A percentile compares a stretch with the other conserved stretches of the same genome.
These are phyloP conservation scores for Clivina fossor DNA, from an alignment of 2,888 invertebrate genomes.

Conservation along the genomic window DNA sequence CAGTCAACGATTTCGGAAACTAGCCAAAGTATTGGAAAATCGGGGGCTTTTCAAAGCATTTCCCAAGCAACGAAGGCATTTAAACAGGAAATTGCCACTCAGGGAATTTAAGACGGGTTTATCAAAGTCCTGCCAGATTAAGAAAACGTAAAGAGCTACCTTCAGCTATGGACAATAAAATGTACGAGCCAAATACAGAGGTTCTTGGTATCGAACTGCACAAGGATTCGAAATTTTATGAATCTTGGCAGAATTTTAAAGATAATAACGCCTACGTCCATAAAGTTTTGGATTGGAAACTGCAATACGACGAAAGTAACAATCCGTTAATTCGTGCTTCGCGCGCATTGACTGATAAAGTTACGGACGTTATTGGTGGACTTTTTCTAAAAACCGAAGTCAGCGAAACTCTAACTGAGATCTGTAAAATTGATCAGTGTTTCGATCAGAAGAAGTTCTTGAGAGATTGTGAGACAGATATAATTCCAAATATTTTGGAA, in stretches of 20 bases:
- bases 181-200: slow-evolving; percentile 75
- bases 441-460: slow-evolving; percentile 92
- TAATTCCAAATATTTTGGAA: slow-evolving; percentile 97
- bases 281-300: slow-evolving; percentile 96
- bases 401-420: slow-evolving; percentile 95
- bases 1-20: slow-evolving; percentile 85
- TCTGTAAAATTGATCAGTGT: slow-evolving; percentile 92
- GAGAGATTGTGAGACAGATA: slow-evolving; percentile 90
- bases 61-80: slow-evolving; percentile 85
- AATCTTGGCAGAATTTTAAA: slow-evolving; percentile 98
- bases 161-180: slow-evolving; percentile 59
- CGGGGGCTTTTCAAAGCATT: slow-evolving; percentile 85
- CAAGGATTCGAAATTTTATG: slow-evolving; percentile 94
- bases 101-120: slow-evolving; percentile 71
- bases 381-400: slow-evolving; percentile 92
- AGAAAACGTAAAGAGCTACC: slow-evolving; percentile 75
- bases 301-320: slow-evolving; percentile 97
- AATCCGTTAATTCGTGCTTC: slow-evolving; percentile 91
- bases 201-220: slow-evolving; percentile 91
- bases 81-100: slow-evolving; percentile 74
- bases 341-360: slow-evolving; percentile 88
- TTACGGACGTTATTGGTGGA: slow-evolving; percentile 81
- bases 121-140: slow-evolving; percentile 70
- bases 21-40: slow-evolving; percentile 85
- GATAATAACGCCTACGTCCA: slow-evolving; percentile 96